Percentiles rank a stretch among this genome's conserved stretches.
These are phyloP conservation scores for Cyprinodon tularosa DNA, from an alignment of 2,113 vertebrate genomes.

Conservation along the genomic window DNA sequence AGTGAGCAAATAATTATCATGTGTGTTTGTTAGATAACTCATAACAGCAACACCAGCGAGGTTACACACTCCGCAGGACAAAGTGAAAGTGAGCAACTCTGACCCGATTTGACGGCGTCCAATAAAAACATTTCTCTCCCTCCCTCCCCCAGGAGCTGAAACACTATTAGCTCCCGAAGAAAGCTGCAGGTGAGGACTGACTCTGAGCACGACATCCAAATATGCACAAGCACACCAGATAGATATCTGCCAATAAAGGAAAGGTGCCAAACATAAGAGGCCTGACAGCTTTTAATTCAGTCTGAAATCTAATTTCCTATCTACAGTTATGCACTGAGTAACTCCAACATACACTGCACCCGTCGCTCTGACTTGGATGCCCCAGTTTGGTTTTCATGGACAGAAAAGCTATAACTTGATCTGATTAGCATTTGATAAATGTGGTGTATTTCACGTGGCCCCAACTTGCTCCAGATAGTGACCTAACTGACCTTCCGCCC, in stretches of 20 bases:
- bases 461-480: constrained; percentile 21
- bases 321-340: constrained; percentile 27
- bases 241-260: not conserved
- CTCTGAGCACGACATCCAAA: constrained; percentile 9
- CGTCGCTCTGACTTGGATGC: constrained; percentile 7
- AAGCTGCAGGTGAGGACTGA: constrained; percentile 45
- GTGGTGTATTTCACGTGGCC: constrained; percentile 28
- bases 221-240: constrained; percentile 20
- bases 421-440: constrained; percentile 53
- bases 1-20: not conserved
- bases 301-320: constrained; percentile 37
- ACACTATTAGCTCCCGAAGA: constrained; percentile 26
- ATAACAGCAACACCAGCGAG: constrained; percentile 14
- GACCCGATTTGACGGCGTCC: constrained; percentile 22
- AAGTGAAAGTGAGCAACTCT: constrained; percentile 33
- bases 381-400: constrained; percentile 35
- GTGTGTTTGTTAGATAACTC: constrained; percentile 5
- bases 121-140: constrained; percentile 58
- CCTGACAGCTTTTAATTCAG: constrained; percentile 29
- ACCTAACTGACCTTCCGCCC: constrained; percentile 15
- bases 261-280: constrained; percentile 18
- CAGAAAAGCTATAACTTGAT: constrained; percentile 40
- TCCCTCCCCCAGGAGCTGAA: constrained; percentile 29
- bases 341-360: constrained; percentile 3
- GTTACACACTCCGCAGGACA: not conserved